Evolutionary conservation across 2,797 vertebrate genomes (phyloP).

Genomic region (Acanthiza pusilla): DNA sequence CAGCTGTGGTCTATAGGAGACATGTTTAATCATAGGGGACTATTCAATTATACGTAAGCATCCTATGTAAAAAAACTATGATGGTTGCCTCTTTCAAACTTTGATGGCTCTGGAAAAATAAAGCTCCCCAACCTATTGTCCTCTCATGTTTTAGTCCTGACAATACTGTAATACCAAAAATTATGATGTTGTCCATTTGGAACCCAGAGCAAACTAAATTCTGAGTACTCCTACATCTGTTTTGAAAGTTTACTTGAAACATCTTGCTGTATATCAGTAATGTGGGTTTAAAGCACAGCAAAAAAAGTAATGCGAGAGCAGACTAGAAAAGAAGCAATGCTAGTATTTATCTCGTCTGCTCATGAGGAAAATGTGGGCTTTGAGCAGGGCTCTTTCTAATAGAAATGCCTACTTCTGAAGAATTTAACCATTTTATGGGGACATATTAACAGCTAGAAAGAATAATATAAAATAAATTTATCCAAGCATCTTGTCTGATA

Average conservation of each 20-base stretch:
- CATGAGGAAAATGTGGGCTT: not conserved
- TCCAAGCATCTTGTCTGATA: not conserved
- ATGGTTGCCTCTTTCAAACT: not conserved
- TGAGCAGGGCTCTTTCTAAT: not conserved
- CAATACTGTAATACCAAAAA: not conserved
- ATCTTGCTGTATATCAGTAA: not conserved
- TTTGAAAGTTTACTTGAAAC: not conserved
- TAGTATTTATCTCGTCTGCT: not conserved
- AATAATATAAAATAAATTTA: not conserved
- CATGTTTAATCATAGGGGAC: not conserved
- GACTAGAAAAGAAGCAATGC: not conserved
- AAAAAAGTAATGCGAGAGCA: not conserved
- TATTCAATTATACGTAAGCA: not conserved
- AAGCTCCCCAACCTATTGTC: not conserved
- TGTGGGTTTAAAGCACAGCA: not conserved
- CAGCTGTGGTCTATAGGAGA: not conserved
- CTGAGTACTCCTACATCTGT: not conserved
- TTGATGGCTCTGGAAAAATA: not conserved
- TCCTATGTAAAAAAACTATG: not conserved
- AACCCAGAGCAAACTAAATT: not conserved
- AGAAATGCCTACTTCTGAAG: not conserved
- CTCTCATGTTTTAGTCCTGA: not conserved
- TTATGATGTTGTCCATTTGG: not conserved
- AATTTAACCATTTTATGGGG: not conserved
- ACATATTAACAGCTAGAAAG: not conserved